phyloP scores from a whole-genome alignment of 2,113 vertebrate genomes.

The Notarius lentiginosus region DNA sequence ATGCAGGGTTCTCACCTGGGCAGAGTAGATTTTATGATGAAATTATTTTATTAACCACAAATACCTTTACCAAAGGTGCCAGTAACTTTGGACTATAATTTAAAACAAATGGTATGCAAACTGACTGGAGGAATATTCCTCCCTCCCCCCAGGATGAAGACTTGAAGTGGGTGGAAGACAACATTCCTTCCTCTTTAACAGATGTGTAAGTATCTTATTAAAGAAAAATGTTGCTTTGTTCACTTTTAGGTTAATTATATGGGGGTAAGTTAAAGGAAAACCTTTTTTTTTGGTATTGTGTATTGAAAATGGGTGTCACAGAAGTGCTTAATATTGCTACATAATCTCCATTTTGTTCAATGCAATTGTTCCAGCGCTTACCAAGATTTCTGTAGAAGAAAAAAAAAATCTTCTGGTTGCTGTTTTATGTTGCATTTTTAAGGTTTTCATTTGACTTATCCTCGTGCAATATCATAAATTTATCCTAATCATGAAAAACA shows the following conservation, averaged over 20 bases:
- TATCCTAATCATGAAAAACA: not conserved
- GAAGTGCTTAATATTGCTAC: not conserved
- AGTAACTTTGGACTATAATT: not conserved
- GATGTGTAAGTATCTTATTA: slow-evolving; percentile 69
- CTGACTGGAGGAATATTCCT: slow-evolving; percentile 41
- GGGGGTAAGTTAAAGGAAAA: not conserved
- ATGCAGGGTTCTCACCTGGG: not conserved
- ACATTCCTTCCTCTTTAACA: slow-evolving; percentile 77
- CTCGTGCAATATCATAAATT: not conserved
- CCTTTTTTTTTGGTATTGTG: not conserved
- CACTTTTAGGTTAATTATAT: not conserved
- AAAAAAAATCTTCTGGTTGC: not conserved
- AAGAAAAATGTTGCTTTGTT: not conserved
- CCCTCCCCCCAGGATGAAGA: slow-evolving; percentile 74
- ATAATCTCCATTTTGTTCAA: not conserved
- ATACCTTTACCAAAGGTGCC: not conserved
- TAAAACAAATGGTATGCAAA: not conserved
- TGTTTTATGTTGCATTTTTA: not conserved
- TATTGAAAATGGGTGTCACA: not conserved
- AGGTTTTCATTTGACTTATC: not conserved
- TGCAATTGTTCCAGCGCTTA: not conserved
- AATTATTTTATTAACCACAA: too few species aligned
- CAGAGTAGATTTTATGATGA: not conserved
- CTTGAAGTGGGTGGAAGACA: slow-evolving; percentile 82
- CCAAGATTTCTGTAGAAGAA: not conserved